Base-by-base conservation (phyloP, 2,888 invertebrate genomes). In the Tetheella fluctuosa region DNA sequence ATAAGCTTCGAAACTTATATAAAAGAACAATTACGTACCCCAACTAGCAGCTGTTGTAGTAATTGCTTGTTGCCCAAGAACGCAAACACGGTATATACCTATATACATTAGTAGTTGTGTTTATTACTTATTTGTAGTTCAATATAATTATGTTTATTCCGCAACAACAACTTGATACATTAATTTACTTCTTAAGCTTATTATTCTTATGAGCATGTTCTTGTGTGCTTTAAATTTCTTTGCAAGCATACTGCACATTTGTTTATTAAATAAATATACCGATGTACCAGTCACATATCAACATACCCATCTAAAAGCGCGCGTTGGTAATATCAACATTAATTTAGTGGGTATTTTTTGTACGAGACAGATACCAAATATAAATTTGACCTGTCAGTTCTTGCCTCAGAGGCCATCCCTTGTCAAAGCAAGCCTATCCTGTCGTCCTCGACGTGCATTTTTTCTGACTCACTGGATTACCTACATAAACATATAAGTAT, bases 331-430 rank as follows among this genome's bases (percentile, higher is more conserved):
- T 55, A 55, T 20, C 34, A 34, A 55, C 55, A 34, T 34, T 34
- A 55, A 55, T 55, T 34, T 28, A 30, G 34, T 55, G 55, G 55
- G 20, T 23, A 55, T 55, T 55, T 54, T 55, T 62, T 66, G 62
- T 59, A 62, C 63, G 62, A 68, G 68, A 64, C 70, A 75, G 67
- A 75, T 74, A 62, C 70, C 63, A 72, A 72, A 80, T 76, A 76
- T 80, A 79, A 75, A 84, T 84, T 82, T 69, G 77, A 78, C 73
- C 65, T 85, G 85, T 83, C 84, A 85, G 78, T 78, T 80, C 64
- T 73, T 74, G 71, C 78, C 72, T 73, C 69, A 63, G 74, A 75
- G 73, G 73, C 74, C 67, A 71, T 74, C 85, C 85, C 82, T 81
- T 76, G 83, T 86, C 85, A 85, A 69, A 70, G 71, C 67, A 71